These are phyloP conservation scores for Vimba vimba DNA, from an alignment of 2,113 vertebrate genomes.

Conservation along the genomic window DNA sequence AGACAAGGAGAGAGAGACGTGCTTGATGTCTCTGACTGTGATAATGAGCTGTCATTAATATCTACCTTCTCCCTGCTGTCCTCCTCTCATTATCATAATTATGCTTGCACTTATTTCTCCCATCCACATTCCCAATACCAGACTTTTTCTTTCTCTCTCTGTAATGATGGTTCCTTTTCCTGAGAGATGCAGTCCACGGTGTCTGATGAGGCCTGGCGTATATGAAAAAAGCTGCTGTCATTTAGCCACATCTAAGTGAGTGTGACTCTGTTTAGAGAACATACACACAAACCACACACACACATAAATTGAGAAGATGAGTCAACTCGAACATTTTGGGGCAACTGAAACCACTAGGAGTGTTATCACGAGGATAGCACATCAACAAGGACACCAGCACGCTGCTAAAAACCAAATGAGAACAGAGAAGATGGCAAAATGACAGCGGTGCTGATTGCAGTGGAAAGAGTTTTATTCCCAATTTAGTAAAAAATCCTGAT, in stretches of 20 bases:
- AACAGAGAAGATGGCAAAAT: slow-evolving; percentile 22
- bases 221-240: slow-evolving; percentile 43
- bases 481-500: slow-evolving; percentile 14
- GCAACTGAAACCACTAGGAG: not conserved
- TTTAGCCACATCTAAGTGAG: slow-evolving; percentile 27
- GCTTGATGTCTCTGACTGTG: slow-evolving; percentile 49
- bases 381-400: slow-evolving; percentile 29
- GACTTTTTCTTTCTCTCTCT: slow-evolving; percentile 14
- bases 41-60: slow-evolving; percentile 62
- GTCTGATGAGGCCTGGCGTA: slow-evolving; percentile 21
- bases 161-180: slow-evolving; percentile 56
- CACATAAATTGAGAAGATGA: not conserved
- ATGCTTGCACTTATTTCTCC: slow-evolving; percentile 41
- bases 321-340: not conserved
- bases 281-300: not conserved
- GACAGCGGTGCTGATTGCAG: slow-evolving; percentile 23
- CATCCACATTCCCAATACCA: slow-evolving; percentile 23
- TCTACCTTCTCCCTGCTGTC: slow-evolving; percentile 35
- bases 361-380: slow-evolving; percentile 2
- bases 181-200: not conserved
- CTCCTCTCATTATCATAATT: slow-evolving; percentile 55
- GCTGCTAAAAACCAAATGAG: not conserved
- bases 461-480: slow-evolving; percentile 22
- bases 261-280: slow-evolving; percentile 11
- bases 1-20: slow-evolving; percentile 13